Evolutionary conservation across 2,797 vertebrate genomes (phyloP).

Genomic region (Hapalemur alaotrensis): DNA sequence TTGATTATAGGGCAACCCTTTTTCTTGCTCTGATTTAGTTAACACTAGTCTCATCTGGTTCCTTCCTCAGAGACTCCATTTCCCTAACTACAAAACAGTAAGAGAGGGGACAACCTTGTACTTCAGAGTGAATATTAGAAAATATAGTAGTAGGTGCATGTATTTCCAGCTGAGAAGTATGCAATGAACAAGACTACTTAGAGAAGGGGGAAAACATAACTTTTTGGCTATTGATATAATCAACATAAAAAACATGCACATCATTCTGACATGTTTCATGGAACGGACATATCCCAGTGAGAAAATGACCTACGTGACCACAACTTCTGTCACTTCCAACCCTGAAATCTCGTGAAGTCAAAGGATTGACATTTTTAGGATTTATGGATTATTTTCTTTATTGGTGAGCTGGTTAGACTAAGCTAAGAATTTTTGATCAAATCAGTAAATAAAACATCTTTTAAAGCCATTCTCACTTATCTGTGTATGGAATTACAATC

Average conservation of each 20-base stretch:
- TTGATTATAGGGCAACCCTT: neutral
- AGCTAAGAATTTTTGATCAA: neutral
- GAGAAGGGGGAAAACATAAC: neutral
- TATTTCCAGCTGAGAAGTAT: neutral
- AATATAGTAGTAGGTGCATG: neutral
- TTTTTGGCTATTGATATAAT: neutral
- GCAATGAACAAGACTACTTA: neutral
- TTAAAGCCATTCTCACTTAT: constrained; percentile 39
- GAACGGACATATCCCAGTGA: neutral
- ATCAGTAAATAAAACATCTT: constrained; percentile 15
- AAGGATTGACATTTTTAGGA: neutral
- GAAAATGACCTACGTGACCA: neutral
- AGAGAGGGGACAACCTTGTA: neutral
- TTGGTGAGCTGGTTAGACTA: neutral
- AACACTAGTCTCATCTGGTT: neutral
- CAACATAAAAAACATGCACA: neutral
- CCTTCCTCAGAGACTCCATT: neutral
- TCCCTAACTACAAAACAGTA: neutral
- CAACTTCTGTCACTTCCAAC: neutral
- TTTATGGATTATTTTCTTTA: constrained; percentile 5
- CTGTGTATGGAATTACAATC: neutral
- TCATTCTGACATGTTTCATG: neutral
- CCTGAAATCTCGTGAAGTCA: neutral
- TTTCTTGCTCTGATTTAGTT: neutral
- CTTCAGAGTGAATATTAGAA: constrained; percentile 12